Percentiles rank a stretch among this genome's conserved stretches.
Evolutionary conservation across 2,888 invertebrate genomes (phyloP).

Genomic region (Pedicia rivosa): DNA sequence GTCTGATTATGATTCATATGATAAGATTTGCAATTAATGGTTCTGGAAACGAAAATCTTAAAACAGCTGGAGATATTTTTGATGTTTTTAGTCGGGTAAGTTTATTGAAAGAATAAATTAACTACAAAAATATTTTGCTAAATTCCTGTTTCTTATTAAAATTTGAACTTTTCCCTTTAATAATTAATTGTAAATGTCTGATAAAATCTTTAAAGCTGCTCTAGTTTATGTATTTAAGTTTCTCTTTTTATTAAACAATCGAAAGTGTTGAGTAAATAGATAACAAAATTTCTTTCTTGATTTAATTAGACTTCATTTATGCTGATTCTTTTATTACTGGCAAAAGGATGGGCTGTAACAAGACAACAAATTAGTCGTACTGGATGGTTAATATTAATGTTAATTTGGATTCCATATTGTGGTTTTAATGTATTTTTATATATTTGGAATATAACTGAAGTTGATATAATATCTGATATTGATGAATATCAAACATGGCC

Average conservation of each 20-base stretch:
- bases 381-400: constrained; percentile 35
- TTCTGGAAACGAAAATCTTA: constrained; percentile 63
- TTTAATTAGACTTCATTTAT: constrained; percentile 94
- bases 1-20: constrained; percentile 75
- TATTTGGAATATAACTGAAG: constrained; percentile 95
- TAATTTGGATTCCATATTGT: constrained; percentile 82
- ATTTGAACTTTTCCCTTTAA: no score
- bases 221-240: constrained; percentile 3
- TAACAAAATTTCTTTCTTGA: no score
- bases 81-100: constrained; percentile 81
- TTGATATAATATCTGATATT: constrained; percentile 89
- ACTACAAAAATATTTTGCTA: no score
- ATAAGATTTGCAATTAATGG: constrained; percentile 86
- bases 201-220: neutral
- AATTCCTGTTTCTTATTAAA: no score
- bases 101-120: no score
- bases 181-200: no score
- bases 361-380: constrained; percentile 78
- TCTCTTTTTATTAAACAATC: constrained; percentile 25
- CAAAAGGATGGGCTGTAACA: constrained; percentile 96
- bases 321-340: constrained; percentile 76
- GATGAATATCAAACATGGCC: constrained; percentile 98
- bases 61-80: constrained; percentile 79
- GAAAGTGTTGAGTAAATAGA: no score
- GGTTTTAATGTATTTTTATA: constrained; percentile 82